These are phyloP conservation scores for Puntigrus tetrazona DNA, from an alignment of 2,113 vertebrate genomes.

Conservation along the genomic window DNA sequence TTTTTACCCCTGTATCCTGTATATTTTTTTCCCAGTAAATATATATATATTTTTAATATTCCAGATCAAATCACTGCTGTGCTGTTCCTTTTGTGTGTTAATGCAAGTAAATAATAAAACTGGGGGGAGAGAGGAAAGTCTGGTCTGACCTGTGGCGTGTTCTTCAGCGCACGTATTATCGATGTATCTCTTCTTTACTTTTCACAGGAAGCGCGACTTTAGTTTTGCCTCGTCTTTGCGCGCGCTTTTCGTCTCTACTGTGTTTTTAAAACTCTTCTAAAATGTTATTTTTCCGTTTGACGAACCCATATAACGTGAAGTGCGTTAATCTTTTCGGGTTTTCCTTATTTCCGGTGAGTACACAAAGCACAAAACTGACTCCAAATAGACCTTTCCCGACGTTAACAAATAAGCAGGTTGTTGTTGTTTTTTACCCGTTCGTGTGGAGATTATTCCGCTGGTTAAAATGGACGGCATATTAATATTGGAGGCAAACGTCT, in stretches of 20 bases:
- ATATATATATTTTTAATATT: too few relatives aligned
- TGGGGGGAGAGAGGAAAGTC: neutral
- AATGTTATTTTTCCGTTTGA: neutral
- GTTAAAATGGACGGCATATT: neutral
- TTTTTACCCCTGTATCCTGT: neutral
- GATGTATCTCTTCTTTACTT: neutral
- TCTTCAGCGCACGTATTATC: neutral
- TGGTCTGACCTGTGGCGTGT: neutral
- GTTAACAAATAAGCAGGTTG: neutral
- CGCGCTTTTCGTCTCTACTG: neutral
- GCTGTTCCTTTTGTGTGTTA: neutral
- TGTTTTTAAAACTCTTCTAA: neutral
- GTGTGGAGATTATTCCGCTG: neutral
- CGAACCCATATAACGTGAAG: neutral
- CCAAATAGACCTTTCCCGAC: neutral
- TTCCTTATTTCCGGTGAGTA: neutral
- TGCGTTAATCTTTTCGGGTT: neutral
- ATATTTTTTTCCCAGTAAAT: too few relatives aligned
- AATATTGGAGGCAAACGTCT: neutral
- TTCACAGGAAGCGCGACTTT: neutral
- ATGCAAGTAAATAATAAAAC: neutral
- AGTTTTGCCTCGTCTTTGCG: neutral
- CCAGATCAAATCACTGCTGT: neutral
- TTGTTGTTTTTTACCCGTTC: too few relatives aligned
- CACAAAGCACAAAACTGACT: neutral